A percentile compares a stretch with the other conserved stretches of the same genome.
These are phyloP conservation scores for Holacanthella duospinosa DNA, from an alignment of 2,888 invertebrate species.

Conservation along the genomic window DNA sequence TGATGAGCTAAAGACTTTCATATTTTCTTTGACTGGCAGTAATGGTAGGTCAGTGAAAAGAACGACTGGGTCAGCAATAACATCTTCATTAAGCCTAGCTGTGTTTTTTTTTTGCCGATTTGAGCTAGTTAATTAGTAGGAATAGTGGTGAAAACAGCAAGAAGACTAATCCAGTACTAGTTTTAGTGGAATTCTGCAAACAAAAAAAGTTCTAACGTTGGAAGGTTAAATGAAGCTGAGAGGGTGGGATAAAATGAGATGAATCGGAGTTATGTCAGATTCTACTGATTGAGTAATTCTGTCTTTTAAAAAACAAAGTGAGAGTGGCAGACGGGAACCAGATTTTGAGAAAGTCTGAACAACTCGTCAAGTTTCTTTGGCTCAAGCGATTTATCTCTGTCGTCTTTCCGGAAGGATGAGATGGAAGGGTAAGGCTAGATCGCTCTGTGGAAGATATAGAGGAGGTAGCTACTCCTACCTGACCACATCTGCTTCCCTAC, in stretches of 20 bases:
- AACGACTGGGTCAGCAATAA: too few relatives aligned
- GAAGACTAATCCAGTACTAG: too few relatives aligned
- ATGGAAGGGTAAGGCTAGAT: neutral
- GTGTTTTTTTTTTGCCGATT: too few relatives aligned
- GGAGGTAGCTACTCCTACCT: neutral
- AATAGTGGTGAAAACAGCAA: too few relatives aligned
- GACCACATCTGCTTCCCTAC: neutral
- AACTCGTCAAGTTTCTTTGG: slow-evolving; percentile 19
- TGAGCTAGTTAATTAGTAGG: too few relatives aligned
- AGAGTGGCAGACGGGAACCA: neutral
- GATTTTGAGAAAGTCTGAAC: neutral
- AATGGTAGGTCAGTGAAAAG: too few relatives aligned
- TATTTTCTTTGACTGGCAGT: too few relatives aligned
- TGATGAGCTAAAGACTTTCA: too few relatives aligned
- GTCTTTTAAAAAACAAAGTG: neutral
- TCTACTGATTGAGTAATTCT: neutral
- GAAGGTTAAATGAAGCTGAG: neutral
- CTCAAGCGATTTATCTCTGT: slow-evolving; percentile 36
- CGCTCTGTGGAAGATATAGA: neutral
- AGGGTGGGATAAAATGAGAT: neutral
- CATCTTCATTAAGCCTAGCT: too few relatives aligned
- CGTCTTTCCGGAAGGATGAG: slow-evolving; percentile 19
- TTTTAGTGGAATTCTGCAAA: too few relatives aligned
- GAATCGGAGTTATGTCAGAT: neutral
- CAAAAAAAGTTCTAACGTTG: neutral